Evolutionary conservation across 2,797 vertebrate species (phyloP).

Genomic region (Silurus aristotelis): DNA sequence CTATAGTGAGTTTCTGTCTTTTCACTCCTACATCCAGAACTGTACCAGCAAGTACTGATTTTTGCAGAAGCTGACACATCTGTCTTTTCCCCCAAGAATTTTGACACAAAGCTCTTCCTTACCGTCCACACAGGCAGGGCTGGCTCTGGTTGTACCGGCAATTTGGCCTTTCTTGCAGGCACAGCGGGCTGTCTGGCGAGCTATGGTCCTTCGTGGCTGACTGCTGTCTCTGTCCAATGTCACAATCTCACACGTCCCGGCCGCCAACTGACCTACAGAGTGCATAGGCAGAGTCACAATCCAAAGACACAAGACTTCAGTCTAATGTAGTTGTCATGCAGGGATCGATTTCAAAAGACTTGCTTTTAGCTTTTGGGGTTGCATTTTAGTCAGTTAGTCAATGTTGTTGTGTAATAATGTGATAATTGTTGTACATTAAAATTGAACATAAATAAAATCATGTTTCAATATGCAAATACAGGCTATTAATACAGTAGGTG

Average conservation of each 20-base stretch:
- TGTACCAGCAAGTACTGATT: background rate
- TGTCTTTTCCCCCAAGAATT: background rate
- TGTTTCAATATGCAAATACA: background rate
- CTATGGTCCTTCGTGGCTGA: constrained; percentile 96
- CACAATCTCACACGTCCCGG: constrained; percentile 96
- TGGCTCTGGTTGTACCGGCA: constrained; percentile 95
- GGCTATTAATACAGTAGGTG: background rate
- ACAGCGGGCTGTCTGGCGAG: constrained; percentile 96
- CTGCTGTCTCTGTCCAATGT: constrained; percentile 98
- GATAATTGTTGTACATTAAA: no score
- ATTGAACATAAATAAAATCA: background rate
- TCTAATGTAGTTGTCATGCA: background rate
- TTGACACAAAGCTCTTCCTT: constrained; percentile 66
- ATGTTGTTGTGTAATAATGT: background rate
- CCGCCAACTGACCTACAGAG: constrained; percentile 93
- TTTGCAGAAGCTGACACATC: constrained; percentile 12
- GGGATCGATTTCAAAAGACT: background rate
- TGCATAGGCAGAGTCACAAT: constrained; percentile 54
- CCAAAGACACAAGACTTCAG: background rate
- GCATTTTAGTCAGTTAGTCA: background rate
- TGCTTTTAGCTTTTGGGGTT: background rate
- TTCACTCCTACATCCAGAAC: background rate
- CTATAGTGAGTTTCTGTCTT: background rate
- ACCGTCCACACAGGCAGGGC: constrained; percentile 97
- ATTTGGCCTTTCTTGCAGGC: constrained; percentile 99